These are phyloP conservation scores for Agriopis marginaria DNA, from an alignment of 2,888 invertebrate species.

Conservation along the genomic window DNA sequence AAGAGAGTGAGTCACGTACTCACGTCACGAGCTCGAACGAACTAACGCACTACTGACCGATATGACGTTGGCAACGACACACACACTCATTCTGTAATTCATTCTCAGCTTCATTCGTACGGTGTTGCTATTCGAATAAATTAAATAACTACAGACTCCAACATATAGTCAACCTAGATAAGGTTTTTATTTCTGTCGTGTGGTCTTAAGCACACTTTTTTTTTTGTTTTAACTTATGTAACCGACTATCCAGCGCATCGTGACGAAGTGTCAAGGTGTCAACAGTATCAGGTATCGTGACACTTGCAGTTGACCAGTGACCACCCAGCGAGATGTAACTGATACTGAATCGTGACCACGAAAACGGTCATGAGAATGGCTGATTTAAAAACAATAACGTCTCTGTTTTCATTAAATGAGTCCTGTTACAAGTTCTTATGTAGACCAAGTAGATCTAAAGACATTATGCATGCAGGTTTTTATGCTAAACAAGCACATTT, in stretches of 20 bases:
- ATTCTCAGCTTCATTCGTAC: too few species aligned
- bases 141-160: too few species aligned
- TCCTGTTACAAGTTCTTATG: neutral
- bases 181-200: too few species aligned
- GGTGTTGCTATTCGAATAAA: too few species aligned
- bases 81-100: too few species aligned
- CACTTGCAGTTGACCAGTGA: constrained; percentile 33
- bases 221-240: constrained; percentile 6
- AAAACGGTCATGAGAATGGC: constrained; percentile 26
- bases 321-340: constrained; percentile 55
- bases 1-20: too few species aligned
- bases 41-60: too few species aligned
- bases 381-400: constrained; percentile 23
- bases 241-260: constrained; percentile 45
- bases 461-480: constrained; percentile 3
- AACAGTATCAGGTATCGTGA: constrained; percentile 55
- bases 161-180: too few species aligned
- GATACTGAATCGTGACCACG: constrained; percentile 39
- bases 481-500: neutral
- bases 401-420: constrained; percentile 20
- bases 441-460: neutral
- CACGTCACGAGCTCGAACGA: too few species aligned
- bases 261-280: constrained; percentile 56
- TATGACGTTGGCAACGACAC: too few species aligned
- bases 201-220: too few species aligned